Percentiles rank a stretch among this genome's conserved stretches.
phyloP scores from a whole-genome alignment of 2,797 vertebrate species.

The Columba guinea region DNA sequence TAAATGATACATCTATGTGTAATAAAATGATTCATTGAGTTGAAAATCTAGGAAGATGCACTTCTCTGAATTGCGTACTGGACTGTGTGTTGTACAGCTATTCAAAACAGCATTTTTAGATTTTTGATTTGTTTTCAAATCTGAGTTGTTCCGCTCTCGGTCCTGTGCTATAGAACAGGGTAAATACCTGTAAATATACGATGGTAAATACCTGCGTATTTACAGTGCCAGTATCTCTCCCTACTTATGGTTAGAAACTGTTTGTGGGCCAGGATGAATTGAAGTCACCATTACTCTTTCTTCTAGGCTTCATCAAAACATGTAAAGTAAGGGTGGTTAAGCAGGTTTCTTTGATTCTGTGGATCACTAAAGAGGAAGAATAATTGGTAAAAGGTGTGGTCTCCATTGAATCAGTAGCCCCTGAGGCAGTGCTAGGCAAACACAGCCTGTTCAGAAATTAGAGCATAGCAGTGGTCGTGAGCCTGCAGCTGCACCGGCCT shows the following conservation, averaged over 20 bases:
- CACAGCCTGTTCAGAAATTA: neutral
- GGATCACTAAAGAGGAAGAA: neutral
- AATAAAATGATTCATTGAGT: neutral
- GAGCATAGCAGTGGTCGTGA: neutral
- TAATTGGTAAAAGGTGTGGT: neutral
- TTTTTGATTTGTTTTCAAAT: neutral
- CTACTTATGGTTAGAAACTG: neutral
- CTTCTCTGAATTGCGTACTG: neutral
- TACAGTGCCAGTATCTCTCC: neutral
- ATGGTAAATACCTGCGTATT: fast-evolving
- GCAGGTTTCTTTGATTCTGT: neutral
- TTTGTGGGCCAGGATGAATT: neutral
- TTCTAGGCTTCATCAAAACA: neutral
- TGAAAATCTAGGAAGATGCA: neutral
- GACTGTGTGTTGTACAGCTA: neutral
- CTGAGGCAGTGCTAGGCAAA: neutral
- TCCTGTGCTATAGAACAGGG: neutral
- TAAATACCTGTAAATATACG: no score
- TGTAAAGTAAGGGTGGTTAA: neutral
- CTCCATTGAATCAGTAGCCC: neutral
- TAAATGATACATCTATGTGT: neutral
- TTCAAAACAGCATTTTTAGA: neutral
- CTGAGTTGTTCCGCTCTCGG: neutral
- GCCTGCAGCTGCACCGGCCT: neutral
- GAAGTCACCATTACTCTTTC: neutral